Evolutionary conservation across 2,888 invertebrate species (phyloP).

Genomic region (Axea sp.): DNA sequence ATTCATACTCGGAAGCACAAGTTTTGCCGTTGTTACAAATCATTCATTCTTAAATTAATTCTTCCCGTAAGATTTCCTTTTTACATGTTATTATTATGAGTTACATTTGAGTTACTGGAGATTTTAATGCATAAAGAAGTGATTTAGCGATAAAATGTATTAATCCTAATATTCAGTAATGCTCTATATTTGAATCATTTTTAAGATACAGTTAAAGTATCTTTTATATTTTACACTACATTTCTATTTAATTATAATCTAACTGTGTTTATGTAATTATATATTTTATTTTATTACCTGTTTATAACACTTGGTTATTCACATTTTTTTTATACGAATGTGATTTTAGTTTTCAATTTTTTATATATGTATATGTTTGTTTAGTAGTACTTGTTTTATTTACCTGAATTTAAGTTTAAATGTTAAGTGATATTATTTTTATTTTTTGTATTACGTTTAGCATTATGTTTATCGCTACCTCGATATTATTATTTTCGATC

Average conservation of each 20-base stretch:
- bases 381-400: slow-evolving; percentile 75
- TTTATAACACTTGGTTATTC: slow-evolving; percentile 74
- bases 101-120: slow-evolving; percentile 72
- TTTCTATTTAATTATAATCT: slow-evolving; percentile 74
- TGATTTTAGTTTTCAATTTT: slow-evolving; percentile 77
- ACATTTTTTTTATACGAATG: slow-evolving; percentile 75
- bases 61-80: background rate
- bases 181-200: slow-evolving; percentile 72
- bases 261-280: slow-evolving; percentile 69
- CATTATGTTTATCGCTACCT: slow-evolving; percentile 38
- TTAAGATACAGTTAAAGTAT: slow-evolving; percentile 75
- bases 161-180: slow-evolving; percentile 72
- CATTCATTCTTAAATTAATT: slow-evolving; percentile 41
- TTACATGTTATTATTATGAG: slow-evolving; percentile 44
- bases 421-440: slow-evolving; percentile 58
- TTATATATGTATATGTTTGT: slow-evolving; percentile 78
- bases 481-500: slow-evolving; percentile 56
- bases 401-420: slow-evolving; percentile 69
- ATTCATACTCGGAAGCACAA: slow-evolving; percentile 60
- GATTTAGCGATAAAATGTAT: slow-evolving; percentile 73
- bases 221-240: slow-evolving; percentile 66
- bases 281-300: slow-evolving; percentile 50
- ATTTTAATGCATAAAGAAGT: slow-evolving; percentile 76
- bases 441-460: slow-evolving; percentile 47
- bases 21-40: slow-evolving; percentile 51